These are phyloP conservation scores for Zygogramma bicolorata DNA, from an alignment of 2,888 invertebrate genomes.

Conservation along the genomic window DNA sequence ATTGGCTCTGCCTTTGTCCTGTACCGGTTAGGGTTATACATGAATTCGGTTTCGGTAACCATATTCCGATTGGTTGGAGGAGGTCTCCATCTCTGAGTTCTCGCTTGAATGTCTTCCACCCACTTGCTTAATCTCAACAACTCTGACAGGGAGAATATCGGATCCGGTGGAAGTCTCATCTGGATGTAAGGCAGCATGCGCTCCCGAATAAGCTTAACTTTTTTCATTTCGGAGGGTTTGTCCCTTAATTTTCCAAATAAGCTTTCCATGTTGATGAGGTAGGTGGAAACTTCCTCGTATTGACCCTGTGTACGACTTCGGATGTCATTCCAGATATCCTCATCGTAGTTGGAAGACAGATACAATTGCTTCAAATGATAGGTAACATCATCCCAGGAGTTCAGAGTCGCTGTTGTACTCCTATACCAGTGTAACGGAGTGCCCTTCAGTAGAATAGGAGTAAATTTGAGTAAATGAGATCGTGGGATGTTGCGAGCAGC, in stretches of 20 bases:
- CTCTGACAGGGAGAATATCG: conserved; percentile 15
- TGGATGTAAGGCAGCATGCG: not conserved
- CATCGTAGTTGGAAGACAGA: conserved; percentile 33
- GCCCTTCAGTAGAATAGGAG: too few relatives aligned
- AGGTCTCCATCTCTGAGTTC: not conserved
- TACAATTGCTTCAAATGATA: conserved; percentile 18
- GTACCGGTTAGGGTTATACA: not conserved
- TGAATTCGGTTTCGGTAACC: not conserved
- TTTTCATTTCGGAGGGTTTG: not conserved
- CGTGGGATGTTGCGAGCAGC: too few relatives aligned
- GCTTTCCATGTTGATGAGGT: not conserved
- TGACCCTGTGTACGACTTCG: conserved; percentile 6
- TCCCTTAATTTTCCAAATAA: not conserved
- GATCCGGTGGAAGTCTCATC: conserved; percentile 6
- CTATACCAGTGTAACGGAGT: too few relatives aligned
- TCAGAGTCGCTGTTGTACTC: not conserved
- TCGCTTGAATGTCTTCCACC: not conserved
- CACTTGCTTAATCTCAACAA: not conserved
- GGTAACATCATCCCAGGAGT: conserved; percentile 30
- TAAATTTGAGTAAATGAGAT: too few relatives aligned
- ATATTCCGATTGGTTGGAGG: not conserved
- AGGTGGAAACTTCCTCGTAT: not conserved
- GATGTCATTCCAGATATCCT: conserved; percentile 24
- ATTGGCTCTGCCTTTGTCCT: conserved; percentile 14
- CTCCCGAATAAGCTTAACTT: not conserved